A percentile compares a stretch with the other conserved stretches of the same genome.
Evolutionary conservation across 2,113 vertebrate genomes (phyloP).

Genomic region (Myiozetetes cayanensis): DNA sequence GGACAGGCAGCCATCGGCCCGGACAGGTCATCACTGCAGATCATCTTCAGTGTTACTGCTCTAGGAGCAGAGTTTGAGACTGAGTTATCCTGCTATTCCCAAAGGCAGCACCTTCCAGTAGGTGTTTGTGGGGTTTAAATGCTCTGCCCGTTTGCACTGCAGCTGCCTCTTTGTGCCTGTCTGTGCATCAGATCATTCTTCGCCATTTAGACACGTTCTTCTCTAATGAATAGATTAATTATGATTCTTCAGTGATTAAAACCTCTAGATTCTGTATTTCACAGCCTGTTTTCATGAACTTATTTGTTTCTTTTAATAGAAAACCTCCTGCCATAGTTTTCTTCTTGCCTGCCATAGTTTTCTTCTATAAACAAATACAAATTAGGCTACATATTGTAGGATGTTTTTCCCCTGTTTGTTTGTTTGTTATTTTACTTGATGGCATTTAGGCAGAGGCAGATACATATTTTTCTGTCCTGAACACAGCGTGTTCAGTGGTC

Average conservation of each 20-base stretch:
- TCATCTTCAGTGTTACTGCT: not conserved
- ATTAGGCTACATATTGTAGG: not conserved
- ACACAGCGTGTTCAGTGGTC: not conserved
- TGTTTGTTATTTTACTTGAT: not conserved
- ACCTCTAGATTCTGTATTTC: not conserved
- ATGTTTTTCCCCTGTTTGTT: not conserved
- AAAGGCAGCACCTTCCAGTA: accelerated
- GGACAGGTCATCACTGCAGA: not conserved
- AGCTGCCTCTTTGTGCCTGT: not conserved
- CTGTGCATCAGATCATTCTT: not conserved
- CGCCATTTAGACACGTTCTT: not conserved
- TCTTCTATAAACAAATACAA: not conserved
- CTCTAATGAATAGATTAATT: not conserved
- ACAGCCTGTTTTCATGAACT: not conserved
- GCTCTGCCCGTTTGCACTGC: not conserved
- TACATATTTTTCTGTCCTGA: not conserved
- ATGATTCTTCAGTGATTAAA: not conserved
- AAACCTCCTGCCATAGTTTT: too few species aligned
- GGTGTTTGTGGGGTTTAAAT: not conserved
- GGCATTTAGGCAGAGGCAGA: not conserved
- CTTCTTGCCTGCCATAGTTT: not conserved
- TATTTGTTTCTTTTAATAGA: not conserved
- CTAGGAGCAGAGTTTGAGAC: not conserved
- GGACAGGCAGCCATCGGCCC: not conserved
- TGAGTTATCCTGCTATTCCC: not conserved